phyloP scores from a whole-genome alignment of 64 coral and sea anemone species.

The Orbicella faveolata region DNA sequence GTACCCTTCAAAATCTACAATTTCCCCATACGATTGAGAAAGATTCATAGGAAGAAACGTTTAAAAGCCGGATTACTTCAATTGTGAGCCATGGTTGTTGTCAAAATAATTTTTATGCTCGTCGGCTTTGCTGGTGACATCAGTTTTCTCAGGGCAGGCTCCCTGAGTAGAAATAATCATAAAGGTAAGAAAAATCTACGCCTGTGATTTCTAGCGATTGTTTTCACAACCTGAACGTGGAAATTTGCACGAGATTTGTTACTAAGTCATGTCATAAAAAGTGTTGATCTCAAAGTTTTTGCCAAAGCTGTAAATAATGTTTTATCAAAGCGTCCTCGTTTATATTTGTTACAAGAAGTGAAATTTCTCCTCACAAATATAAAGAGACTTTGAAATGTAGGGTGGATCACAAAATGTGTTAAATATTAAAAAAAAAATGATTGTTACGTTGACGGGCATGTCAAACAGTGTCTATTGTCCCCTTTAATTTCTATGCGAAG shows the following conservation, averaged over 20 bases:
- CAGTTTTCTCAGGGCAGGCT: not conserved
- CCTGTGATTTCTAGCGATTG: not conserved
- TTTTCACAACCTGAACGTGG: not conserved
- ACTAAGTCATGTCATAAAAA: not conserved
- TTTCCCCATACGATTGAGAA: not conserved
- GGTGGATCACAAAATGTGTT: too few species aligned
- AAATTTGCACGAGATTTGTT: not conserved
- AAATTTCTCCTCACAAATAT: too few species aligned
- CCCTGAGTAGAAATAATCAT: not conserved
- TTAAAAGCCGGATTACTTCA: not conserved
- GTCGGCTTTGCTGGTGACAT: not conserved
- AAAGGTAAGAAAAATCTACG: not conserved
- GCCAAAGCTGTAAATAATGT: too few species aligned
- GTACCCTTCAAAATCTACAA: not conserved
- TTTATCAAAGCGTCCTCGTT: too few species aligned
- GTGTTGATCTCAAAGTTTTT: too few species aligned
- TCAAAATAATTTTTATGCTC: not conserved
- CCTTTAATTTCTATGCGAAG: too few species aligned
- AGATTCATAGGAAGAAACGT: not conserved
- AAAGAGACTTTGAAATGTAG: too few species aligned
- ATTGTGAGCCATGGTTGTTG: not conserved
- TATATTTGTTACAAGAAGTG: too few species aligned
- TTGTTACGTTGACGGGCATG: too few species aligned
- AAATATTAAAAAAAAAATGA: too few species aligned
- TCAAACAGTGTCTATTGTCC: too few species aligned